A percentile compares a stretch with the other conserved stretches of the same genome.
Conservation (phyloP, 2,113 vertebrate genomes). For the Hyaena hyaena region DNA sequence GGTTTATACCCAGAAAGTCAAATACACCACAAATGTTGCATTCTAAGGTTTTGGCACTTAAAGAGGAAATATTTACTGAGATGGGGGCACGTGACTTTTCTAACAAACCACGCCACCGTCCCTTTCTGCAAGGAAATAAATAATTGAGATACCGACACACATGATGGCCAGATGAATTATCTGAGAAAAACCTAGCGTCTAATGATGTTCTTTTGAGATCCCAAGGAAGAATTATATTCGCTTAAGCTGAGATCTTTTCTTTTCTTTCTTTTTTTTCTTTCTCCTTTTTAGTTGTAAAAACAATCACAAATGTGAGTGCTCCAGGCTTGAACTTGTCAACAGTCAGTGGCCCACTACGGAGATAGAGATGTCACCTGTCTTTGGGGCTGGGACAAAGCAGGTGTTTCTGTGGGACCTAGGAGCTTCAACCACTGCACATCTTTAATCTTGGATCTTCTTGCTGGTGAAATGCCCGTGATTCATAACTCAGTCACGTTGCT, state of each 20-base stretch:
- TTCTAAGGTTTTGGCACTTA: neutral
- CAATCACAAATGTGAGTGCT: neutral
- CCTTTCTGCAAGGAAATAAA: neutral
- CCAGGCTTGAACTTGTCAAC: constrained; percentile 47
- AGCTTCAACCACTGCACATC: neutral
- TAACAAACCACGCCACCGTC: neutral
- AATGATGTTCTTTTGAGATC: constrained; percentile 7
- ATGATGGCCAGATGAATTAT: fast-evolving
- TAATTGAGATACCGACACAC: fast-evolving
- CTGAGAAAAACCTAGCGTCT: neutral
- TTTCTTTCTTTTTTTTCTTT: fast-evolving
- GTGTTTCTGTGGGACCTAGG: constrained; percentile 71
- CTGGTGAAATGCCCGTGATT: constrained; percentile 71
- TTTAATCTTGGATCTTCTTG: constrained; percentile 67
- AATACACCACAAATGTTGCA: neutral
- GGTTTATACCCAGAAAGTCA: neutral
- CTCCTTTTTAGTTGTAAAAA: neutral
- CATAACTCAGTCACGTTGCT: constrained; percentile 78
- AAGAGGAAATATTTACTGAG: constrained; percentile 22
- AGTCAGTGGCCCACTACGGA: neutral
- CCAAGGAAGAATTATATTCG: neutral
- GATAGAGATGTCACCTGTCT: constrained; percentile 68
- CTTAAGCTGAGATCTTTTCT: neutral
- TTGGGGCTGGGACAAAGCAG: constrained; percentile 38
- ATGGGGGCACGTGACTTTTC: neutral